Conservation (phyloP, 2,113 vertebrate species). For the Microcebus ravelobensis region DNA sequence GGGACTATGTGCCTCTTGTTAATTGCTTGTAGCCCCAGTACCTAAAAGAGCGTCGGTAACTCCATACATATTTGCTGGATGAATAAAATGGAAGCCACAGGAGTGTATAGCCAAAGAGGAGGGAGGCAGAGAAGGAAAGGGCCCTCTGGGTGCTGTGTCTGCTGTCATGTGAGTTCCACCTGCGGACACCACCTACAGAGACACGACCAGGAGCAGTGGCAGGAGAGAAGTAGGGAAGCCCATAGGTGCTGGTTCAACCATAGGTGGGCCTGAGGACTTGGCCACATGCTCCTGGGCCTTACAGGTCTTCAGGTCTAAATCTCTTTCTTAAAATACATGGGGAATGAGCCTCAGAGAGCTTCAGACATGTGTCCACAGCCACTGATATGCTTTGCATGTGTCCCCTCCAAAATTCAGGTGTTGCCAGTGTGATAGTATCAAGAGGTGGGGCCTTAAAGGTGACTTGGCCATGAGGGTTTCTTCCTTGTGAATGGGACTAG, state of each 20-base stretch:
- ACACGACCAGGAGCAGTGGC: neutral
- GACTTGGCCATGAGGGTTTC: neutral
- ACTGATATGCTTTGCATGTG: too few species aligned
- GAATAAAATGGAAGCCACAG: neutral
- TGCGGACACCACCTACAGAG: neutral
- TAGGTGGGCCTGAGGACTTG: accelerated
- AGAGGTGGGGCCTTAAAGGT: neutral
- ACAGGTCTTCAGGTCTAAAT: neutral
- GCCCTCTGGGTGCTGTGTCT: neutral
- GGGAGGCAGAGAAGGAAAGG: neutral
- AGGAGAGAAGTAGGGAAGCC: neutral
- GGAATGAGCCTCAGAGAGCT: neutral
- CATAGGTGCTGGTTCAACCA: neutral
- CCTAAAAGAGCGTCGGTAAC: neutral
- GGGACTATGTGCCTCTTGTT: accelerated
- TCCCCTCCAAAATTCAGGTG: neutral
- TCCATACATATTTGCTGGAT: neutral
- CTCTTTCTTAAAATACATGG: neutral
- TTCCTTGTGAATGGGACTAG: neutral
- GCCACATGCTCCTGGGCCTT: neutral
- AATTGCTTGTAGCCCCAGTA: neutral
- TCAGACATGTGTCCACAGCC: neutral
- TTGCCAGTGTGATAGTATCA: neutral
- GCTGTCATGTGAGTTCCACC: neutral
- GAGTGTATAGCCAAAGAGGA: neutral